These are phyloP conservation scores for Andrena bucephala DNA, from an alignment of 2,888 invertebrate genomes.

Conservation along the genomic window DNA sequence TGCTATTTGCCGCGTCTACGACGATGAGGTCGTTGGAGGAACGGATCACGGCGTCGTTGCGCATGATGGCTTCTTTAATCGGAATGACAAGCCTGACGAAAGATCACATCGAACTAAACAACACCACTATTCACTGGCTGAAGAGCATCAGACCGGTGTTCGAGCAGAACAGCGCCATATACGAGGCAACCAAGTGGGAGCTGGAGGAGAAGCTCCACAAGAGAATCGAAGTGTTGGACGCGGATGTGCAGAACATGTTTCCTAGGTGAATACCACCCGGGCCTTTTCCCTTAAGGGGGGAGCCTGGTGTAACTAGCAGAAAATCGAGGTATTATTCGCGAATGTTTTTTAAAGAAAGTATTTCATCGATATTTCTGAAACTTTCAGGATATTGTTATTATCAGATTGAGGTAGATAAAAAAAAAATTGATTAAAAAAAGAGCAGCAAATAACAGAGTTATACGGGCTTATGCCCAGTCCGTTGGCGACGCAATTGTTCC, in stretches of 20 bases:
- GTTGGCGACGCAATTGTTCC: too few species aligned
- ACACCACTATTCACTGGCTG: conserved; percentile 94
- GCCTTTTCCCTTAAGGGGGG: too few species aligned
- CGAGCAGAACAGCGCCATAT: conserved; percentile 91
- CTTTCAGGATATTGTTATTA: too few species aligned
- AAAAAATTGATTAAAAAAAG: too few species aligned
- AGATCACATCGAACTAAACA: conserved; percentile 92
- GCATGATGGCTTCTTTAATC: conserved; percentile 89
- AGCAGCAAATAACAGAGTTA: too few species aligned
- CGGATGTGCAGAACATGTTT: conserved; percentile 90
- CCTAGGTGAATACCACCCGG: conserved; percentile 86
- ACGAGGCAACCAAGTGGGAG: conserved; percentile 93
- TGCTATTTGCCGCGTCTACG: conserved; percentile 91
- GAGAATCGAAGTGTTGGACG: conserved; percentile 90
- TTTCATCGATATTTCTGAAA: too few species aligned
- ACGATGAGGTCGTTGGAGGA: conserved; percentile 90
- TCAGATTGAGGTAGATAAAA: too few species aligned
- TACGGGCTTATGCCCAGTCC: too few species aligned
- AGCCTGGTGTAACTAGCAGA: too few species aligned
- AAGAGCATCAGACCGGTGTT: conserved; percentile 92
- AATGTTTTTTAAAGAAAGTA: too few species aligned
- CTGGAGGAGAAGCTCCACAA: conserved; percentile 93
- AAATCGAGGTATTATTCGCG: too few species aligned
- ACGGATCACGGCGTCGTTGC: conserved; percentile 89
- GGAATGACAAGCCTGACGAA: conserved; percentile 91